Base-by-base conservation (phyloP, 2,797 vertebrate species). In the Rhinichthys osculus region DNA sequence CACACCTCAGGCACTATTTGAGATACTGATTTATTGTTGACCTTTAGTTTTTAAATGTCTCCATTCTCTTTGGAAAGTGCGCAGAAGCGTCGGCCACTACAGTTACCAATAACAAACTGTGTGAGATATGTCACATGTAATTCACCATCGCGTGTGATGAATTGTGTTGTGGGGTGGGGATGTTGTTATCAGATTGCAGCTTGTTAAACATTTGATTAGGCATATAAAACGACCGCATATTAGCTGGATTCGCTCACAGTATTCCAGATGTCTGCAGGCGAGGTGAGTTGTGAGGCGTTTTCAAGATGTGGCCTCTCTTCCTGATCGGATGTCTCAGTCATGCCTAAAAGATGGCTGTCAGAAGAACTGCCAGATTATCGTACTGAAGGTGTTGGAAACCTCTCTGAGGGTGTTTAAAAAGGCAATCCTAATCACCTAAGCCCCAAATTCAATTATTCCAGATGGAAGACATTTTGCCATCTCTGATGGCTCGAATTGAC, bases 391-490 rank as follows among this genome's bases (percentile, higher is more conserved):
- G 70, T 30, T 93, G 93, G 92, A 95, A 93, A 88, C 74, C 92
- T 91, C 64, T 90, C 92, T 57, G 71, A 74, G 84, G 78, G 84
- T 92, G 90, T 93, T 93, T 91, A 93, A 95, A 93, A 92, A 86
- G 93, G 74, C 89, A 93, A 64, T 79, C 89, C 91, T 89, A 93
- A 91, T 96, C 93, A 94, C 89, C 91, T 92, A 92, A 94, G 87
- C 87, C 93, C 82, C 91, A 93, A 93, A 95, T 94, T 95, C 91
- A 94, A 88, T 94, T 94, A 93, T 85, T 92, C 85, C 89, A 92
- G 90, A 88, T 86, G 92, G 92, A 92, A 94, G 89, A 82, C 40
- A 5, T 91, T 91, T 89, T 88, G 93, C 90, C 90, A 89, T 90
- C 89, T 94, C 89, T 82, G 90, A 92, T 90, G 88, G 88, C 88